These are phyloP conservation scores for Arbacia lixula DNA, from an alignment of 53 echinoderm and acorn worm species.

Conservation along the genomic window DNA sequence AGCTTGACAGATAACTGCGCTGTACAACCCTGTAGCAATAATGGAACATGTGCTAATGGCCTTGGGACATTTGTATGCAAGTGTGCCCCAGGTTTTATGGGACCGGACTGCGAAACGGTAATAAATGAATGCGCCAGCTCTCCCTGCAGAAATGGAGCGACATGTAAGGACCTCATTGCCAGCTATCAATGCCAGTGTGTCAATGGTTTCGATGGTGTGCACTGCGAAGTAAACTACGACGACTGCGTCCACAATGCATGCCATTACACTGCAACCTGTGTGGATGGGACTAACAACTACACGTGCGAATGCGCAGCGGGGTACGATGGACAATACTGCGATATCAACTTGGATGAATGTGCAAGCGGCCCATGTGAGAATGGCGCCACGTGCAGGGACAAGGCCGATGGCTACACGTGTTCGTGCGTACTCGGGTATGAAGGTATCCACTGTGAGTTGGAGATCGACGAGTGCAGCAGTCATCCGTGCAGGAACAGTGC, in stretches of 20 bases:
- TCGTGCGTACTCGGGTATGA: slow-evolving; percentile 60
- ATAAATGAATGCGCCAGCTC: slow-evolving; percentile 74
- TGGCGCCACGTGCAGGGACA: slow-evolving; percentile 71
- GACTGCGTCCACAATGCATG: slow-evolving; percentile 30
- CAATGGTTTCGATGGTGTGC: slow-evolving; percentile 66
- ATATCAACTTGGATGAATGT: slow-evolving; percentile 75
- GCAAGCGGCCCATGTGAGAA: slow-evolving; percentile 68
- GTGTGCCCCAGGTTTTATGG: slow-evolving; percentile 67
- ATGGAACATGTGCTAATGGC: slow-evolving; percentile 67
- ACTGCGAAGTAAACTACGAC: slow-evolving; percentile 55
- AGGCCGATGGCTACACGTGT: slow-evolving; percentile 54
- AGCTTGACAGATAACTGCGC: slow-evolving; percentile 70
- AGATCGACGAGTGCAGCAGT: slow-evolving; percentile 62
- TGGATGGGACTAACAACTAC: slow-evolving; percentile 13
- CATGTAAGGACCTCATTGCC: slow-evolving; percentile 56
- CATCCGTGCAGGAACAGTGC: slow-evolving; percentile 65
- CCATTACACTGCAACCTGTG: slow-evolving; percentile 35
- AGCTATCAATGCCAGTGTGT: slow-evolving; percentile 71
- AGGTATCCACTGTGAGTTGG: slow-evolving; percentile 66
- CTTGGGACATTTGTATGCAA: slow-evolving; percentile 73
- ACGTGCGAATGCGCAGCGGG: slow-evolving; percentile 64
- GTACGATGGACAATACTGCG: slow-evolving; percentile 69
- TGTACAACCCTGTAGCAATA: slow-evolving; percentile 49
- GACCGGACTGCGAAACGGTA: slow-evolving; percentile 64
- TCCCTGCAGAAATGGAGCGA: slow-evolving; percentile 64